Evolutionary conservation across 2,113 vertebrate genomes (phyloP), one percentile per base, ranked within the genome.

Genomic region (Phyllopteryx taeniolatus): DNA sequence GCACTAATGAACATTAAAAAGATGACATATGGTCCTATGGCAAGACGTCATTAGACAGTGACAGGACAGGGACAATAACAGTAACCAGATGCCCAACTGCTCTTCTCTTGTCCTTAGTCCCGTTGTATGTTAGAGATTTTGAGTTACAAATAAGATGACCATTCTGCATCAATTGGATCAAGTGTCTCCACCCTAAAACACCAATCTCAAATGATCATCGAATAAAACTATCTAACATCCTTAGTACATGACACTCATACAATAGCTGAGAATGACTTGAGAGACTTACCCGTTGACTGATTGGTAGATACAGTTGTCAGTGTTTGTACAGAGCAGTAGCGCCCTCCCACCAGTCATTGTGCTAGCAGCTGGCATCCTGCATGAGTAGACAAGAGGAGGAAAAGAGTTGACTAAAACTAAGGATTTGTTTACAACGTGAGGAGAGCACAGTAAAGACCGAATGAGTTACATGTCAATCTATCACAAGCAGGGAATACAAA

Each of bases 331-430:
- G 92, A 90, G 95, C 82, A 92, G 81, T 87, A 93, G 87, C 13
- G 15, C 93, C 91, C 91, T 86, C 87, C 90, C 92, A 72, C 93
- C 92, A 68, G 94, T 96, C 96, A 98, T 96, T 83, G 88, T 95
- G 95, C 94, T 95, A 96, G 94, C 95, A 94, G 89, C 75, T 70
- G 87, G 90, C 92, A 89, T 93, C 84, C 88, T 92, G 85, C 79
- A 87, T 22, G 85, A 57, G 81, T 75, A 89, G 86, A 94, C 89
- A 79, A 44, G 22, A 46, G 75, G 13, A 75, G 2, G 33, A 0
- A 72, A 17, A 78, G 65, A 51, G 56, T 74, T 61, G 2, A 2
- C 35, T 10, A 49, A 43, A 20, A 59, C 22, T 13, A 11, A 31
- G 56, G 13, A 46, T 46, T 46, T 46, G 44, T 46, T 46, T 46